phyloP scores from a whole-genome alignment of 2,888 invertebrate genomes.

The Epinotia nisella region DNA sequence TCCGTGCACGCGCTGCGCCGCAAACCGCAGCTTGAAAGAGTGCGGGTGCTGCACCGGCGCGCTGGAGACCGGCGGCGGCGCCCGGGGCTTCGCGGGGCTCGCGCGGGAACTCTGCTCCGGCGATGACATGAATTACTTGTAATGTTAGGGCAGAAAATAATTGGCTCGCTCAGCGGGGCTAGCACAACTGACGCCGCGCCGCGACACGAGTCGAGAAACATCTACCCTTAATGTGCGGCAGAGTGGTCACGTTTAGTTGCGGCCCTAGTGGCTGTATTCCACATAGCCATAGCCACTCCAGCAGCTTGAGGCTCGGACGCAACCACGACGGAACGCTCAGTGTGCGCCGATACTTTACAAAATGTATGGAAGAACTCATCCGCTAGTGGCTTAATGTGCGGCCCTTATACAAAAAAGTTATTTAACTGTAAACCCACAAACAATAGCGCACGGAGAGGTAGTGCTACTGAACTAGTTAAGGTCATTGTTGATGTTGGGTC shows the following conservation, averaged over 20 bases:
- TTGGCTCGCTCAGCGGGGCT: neutral
- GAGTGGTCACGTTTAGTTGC: too few relatives aligned
- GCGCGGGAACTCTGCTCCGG: constrained; percentile 11
- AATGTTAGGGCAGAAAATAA: neutral
- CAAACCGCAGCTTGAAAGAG: constrained; percentile 76
- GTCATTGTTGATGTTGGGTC: neutral
- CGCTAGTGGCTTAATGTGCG: too few relatives aligned
- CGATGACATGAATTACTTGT: constrained; percentile 1
- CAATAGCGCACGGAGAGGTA: neutral
- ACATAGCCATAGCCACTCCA: too few relatives aligned
- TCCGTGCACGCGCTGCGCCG: constrained; percentile 71
- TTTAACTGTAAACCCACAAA: neutral
- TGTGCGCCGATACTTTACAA: too few relatives aligned
- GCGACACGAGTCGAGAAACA: too few relatives aligned
- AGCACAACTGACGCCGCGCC: too few relatives aligned
- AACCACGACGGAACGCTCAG: too few relatives aligned
- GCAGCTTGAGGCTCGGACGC: too few relatives aligned
- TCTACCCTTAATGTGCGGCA: too few relatives aligned
- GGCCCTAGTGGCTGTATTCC: too few relatives aligned
- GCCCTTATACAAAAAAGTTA: neutral
- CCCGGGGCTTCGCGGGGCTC: constrained; percentile 36
- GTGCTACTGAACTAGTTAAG: neutral
- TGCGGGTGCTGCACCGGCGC: constrained; percentile 50
- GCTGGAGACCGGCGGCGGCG: constrained; percentile 18
- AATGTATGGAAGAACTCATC: too few relatives aligned